Conservation (phyloP, 2,797 vertebrate species). For the Buceros bicornis region DNA sequence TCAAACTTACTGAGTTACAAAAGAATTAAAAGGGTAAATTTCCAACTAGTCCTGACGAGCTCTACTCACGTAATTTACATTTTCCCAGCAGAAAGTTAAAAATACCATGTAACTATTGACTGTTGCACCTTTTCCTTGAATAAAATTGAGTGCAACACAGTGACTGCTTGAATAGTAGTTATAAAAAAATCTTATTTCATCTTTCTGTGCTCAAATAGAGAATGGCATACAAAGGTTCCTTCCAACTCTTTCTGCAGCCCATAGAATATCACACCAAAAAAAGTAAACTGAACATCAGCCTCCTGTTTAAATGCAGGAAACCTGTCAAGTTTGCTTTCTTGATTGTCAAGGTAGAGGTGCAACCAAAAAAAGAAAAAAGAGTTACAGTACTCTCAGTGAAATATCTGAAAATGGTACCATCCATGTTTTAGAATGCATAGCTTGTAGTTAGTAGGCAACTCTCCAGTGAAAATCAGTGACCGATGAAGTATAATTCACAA, state of each 20-base stretch:
- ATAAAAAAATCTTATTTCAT: neutral
- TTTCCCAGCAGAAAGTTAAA: neutral
- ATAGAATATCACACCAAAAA: neutral
- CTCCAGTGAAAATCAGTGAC: neutral
- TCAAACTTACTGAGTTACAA: neutral
- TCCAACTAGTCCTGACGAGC: neutral
- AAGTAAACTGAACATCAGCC: neutral
- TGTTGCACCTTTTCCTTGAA: neutral
- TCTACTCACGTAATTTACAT: neutral
- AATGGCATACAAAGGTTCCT: neutral
- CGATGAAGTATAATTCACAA: slow-evolving; percentile 5
- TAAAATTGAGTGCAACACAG: neutral
- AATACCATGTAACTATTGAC: neutral
- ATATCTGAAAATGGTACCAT: neutral
- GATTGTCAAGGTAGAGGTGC: neutral
- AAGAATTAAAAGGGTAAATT: neutral
- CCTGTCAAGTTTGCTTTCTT: neutral
- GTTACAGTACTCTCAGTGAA: neutral
- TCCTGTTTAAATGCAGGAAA: neutral
- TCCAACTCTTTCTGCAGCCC: neutral
- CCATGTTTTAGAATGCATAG: neutral
- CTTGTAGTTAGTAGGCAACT: neutral
- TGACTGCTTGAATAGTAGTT: neutral
- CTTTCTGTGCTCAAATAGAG: neutral
- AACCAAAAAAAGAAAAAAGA: neutral